Evolutionary conservation across 2,113 vertebrate species (phyloP).

Genomic region (Jaculus jaculus): DNA sequence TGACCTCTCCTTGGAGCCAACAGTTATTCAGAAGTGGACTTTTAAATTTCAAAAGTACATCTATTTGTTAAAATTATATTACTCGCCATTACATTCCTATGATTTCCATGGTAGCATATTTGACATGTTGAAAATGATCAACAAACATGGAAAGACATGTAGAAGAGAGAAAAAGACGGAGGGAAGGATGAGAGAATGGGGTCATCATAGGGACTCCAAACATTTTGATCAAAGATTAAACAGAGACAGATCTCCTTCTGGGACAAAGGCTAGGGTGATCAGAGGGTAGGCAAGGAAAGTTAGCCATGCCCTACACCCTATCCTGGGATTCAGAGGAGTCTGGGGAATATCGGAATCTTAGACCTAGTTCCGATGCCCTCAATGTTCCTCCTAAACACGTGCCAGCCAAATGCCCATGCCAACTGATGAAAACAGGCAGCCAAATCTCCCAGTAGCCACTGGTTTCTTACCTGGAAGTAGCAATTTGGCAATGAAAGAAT

Average conservation of each 20-base stretch:
- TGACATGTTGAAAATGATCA: background rate
- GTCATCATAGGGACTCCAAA: background rate
- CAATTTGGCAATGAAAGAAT: background rate
- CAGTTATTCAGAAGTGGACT: background rate
- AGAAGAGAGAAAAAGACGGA: background rate
- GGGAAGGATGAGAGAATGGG: background rate
- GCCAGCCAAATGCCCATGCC: background rate
- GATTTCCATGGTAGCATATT: background rate
- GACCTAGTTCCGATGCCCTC: background rate
- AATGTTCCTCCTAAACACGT: background rate
- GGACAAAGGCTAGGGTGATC: background rate
- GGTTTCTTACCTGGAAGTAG: background rate
- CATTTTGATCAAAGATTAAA: background rate
- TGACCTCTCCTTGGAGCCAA: background rate
- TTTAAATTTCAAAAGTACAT: background rate
- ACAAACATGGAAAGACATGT: background rate
- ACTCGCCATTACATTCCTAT: background rate
- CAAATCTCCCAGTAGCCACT: background rate
- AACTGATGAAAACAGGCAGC: background rate
- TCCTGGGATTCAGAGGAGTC: background rate
- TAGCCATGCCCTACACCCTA: background rate
- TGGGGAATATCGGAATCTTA: background rate
- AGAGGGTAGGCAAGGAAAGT: background rate
- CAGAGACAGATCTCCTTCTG: background rate
- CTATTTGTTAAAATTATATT: background rate